Evolutionary conservation across 2,113 vertebrate species (phyloP), one percentile per base, ranked within the genome.

Genomic region (Pipa parva): DNA sequence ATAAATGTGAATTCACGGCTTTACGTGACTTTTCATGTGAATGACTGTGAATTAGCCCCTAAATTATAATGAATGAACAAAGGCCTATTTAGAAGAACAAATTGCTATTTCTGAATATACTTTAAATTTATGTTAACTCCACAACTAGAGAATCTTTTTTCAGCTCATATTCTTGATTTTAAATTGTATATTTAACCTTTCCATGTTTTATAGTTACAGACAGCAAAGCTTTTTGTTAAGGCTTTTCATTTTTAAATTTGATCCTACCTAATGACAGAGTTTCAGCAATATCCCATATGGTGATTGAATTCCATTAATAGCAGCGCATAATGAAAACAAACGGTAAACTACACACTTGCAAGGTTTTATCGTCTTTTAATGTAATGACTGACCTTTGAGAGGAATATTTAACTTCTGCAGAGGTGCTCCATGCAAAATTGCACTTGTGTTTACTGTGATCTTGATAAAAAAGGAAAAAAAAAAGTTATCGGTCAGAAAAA

Each of bases 131-230:
- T n/a, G n/a, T n/a, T n/a, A n/a, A n/a, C n/a, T n/a, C n/a, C n/a
- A n/a, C n/a, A n/a, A n/a, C n/a, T n/a, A n/a, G n/a, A n/a, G n/a
- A n/a, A n/a, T n/a, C n/a, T n/a, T 2, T 24, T 65, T 57, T 22
- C n/a, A 31, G n/a, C 24, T 65, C 52, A 26, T 18, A 48, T 57
- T 33, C 15, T 37, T 45, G 63, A 33, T 46, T 63, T 60, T 51
- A 68, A 68, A 68, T 68, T 36, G 65, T 68, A 58, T 68, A 51
- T 68, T 59, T 68, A 68, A 68, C 65, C 65, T 68, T 68, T 68
- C 8, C 25, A 18, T 52, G 37, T 68, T 68, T 68, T 68, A 68
- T 60, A 33, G 11, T 68, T 59, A 20, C 57, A 68, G 57, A 56
- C 65, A 60, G 27, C 56, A 68, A 68, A 68, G 46, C 65, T 68